These are phyloP conservation scores for Apus apus DNA, from an alignment of 2,113 vertebrate genomes.

Conservation along the genomic window DNA sequence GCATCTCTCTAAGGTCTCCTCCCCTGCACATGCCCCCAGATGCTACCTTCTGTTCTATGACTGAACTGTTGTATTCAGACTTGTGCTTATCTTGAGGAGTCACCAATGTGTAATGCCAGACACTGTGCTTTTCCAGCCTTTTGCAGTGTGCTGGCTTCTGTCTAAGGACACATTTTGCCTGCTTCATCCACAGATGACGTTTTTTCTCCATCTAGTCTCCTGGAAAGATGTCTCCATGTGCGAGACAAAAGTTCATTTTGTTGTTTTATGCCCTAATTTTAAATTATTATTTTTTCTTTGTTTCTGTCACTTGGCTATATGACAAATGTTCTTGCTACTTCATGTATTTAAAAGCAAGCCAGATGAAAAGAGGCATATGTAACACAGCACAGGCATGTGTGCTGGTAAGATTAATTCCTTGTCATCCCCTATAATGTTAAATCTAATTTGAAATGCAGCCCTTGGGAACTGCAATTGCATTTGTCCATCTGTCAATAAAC, in stretches of 20 bases:
- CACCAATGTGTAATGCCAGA: background rate
- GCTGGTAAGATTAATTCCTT: slow-evolving; percentile 46
- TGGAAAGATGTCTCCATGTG: background rate
- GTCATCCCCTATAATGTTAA: slow-evolving; percentile 17
- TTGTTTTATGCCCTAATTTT: background rate
- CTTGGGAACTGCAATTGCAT: slow-evolving; percentile 20
- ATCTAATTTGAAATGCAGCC: slow-evolving; percentile 35
- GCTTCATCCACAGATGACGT: background rate
- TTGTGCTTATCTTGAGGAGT: background rate
- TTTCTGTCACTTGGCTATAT: background rate
- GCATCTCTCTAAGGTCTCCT: background rate
- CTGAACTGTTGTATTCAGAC: background rate
- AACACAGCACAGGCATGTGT: background rate
- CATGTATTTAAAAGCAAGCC: background rate
- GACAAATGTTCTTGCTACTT: background rate
- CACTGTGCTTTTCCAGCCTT: background rate
- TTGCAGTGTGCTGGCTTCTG: background rate
- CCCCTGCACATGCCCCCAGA: background rate
- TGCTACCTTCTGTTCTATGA: background rate
- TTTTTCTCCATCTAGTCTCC: background rate
- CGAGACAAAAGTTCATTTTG: background rate
- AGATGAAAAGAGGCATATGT: background rate
- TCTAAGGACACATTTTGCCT: background rate
- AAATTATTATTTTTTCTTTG: background rate
- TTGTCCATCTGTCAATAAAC: slow-evolving; percentile 54